Evolutionary conservation across 92 coral and sea anemone genomes (phyloP), one percentile per base, ranked within the genome.

Genomic region (Pocillopora grandis): DNA sequence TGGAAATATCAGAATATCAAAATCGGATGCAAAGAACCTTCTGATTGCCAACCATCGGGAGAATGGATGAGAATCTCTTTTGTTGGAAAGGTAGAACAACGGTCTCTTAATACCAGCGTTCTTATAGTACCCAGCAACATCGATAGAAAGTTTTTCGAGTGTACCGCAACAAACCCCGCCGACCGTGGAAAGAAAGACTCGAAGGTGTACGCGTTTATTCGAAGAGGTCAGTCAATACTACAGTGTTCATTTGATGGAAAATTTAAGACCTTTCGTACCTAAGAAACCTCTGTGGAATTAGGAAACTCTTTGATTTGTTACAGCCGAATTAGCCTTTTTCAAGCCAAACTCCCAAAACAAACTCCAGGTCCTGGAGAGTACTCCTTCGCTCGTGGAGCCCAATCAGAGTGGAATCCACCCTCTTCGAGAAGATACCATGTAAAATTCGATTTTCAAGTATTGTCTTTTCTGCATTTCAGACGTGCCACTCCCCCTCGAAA

Each of bases 1-100:
- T 94, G 98, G 98, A 69, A 70, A 37, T 92, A 85, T 63, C 98
- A 94, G 72, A 86, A 66, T 8, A 66, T 84, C 72, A 48, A 84
- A 1, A 84, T 89, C 68, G 5, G 6, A 12, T 70, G 56, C 19
- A 35, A 62, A 33, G 79, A 19, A 8, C 17, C 62, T 12, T 37
- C 61, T 55, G 49, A 4, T 18, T 91, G 94, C 70, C 12, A 58
- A 19, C 81, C 81, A 35, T 65, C 62, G 55, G 17, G 15, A 66
- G 62, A 62, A 9, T 93, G 97, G 97, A 27, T 0, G 3, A 31
- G 52, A 33, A 18, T 87, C 58, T 10, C 78, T 27, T 27, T 27
- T 10, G n/a, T 67, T 31, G 91, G 88, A 9, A 20, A 62, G n/a
- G 77, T 79, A 11, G 57, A 66, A 5, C 56, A 21, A 62, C 42